phyloP scores from a whole-genome alignment of 23 tunicate genomes.

The Clavelina lepadiformis region DNA sequence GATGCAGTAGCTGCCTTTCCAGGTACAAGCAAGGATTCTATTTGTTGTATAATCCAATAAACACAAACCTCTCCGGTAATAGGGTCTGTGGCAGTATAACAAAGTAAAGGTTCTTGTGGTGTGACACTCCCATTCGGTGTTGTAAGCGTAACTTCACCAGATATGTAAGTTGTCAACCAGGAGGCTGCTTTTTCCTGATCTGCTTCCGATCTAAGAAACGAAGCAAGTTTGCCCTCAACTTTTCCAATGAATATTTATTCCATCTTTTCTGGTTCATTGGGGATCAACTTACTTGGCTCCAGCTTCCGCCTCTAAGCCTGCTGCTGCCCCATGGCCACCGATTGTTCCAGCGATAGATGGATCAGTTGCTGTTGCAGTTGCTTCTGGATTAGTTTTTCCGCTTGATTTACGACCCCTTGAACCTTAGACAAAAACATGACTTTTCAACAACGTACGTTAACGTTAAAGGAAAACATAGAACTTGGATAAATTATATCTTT shows the following conservation, averaged over 20 bases:
- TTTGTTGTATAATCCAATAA: background rate
- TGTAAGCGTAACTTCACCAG: constrained; percentile 58
- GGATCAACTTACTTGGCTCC: constrained; percentile 56
- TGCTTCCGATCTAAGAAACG: constrained; percentile 43
- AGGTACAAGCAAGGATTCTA: background rate
- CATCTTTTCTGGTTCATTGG: too few species aligned
- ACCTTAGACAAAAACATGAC: constrained; percentile 28
- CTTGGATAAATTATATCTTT: too few species aligned
- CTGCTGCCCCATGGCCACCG: constrained; percentile 61
- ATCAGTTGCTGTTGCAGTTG: constrained; percentile 66
- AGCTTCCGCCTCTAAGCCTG: constrained; percentile 82
- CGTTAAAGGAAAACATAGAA: background rate
- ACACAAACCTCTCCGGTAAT: constrained; percentile 70
- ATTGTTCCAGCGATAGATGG: constrained; percentile 80
- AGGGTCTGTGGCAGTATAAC: constrained; percentile 89
- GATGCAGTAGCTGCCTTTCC: too few species aligned
- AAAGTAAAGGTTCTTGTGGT: constrained; percentile 32
- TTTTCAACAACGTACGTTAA: background rate
- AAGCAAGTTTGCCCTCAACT: background rate
- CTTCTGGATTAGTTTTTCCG: constrained; percentile 70
- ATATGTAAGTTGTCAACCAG: constrained; percentile 62
- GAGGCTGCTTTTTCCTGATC: constrained; percentile 65
- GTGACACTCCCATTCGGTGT: constrained; percentile 33
- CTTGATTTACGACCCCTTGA: constrained; percentile 84
- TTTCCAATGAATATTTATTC: background rate